Evolutionary conservation across 2,888 invertebrate genomes (phyloP), one percentile per base, ranked within the genome.

Genomic region (Dichetophora obliterata): DNA sequence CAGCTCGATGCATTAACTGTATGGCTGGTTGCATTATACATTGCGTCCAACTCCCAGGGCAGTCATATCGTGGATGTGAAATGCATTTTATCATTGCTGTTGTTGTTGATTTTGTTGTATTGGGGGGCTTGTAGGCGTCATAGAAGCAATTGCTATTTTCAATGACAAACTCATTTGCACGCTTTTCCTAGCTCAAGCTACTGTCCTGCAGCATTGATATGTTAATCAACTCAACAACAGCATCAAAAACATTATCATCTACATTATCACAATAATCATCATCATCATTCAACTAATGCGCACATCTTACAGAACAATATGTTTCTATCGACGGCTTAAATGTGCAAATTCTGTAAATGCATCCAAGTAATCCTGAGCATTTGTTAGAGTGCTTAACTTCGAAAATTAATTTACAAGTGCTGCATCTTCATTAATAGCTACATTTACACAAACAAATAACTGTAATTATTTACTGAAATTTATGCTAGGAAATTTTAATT

Each of bases 51-150:
- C 57, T 48, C 50, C 34, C 19, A 5, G 57, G 14, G 19, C 57
- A 27, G 19, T 63, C 63, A 65, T 34, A 52, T 73, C 48, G 34
- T 50, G 9, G 52, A 19, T 65, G n/a, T 14, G 16, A 34, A 52
- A 73, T 63, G 73, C 50, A 50, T 65, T 73, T 31, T 74, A 66
- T 57, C 63, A 54, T 50, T 66, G 75, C 68, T 76, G 72, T 57
- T 73, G 71, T 74, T 70, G 54, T 50, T 66, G 73, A 68, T 76
- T 66, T 52, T 71, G 71, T 74, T 84, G 83, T 82, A 82, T 81
- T 52, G 34, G n/a, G 31, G n/a, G 31, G 19, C 8, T 50, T 9
- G 31, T 11, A 65, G 31, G 27, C 48, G 8, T 8, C 11, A 4
- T 27, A 14, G 3, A 27, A 59, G 27, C 57, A 9, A 27, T 27